A percentile compares a stretch with the other conserved stretches of the same genome.
Evolutionary conservation across 1,140 invertebrate species (phyloP).

Genomic region (Sycophila sp.): DNA sequence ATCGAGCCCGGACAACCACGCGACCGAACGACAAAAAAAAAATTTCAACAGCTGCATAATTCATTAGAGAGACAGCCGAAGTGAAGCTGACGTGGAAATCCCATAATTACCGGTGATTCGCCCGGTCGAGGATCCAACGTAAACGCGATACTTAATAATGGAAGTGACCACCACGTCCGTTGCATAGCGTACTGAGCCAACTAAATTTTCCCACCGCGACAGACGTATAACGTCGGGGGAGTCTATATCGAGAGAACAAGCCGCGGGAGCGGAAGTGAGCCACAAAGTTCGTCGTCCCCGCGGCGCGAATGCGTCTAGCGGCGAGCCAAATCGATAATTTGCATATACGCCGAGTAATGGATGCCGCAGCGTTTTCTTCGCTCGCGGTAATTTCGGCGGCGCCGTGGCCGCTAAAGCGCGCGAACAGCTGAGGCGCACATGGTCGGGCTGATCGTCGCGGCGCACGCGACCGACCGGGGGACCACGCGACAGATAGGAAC

Average conservation of each 20-base stretch:
- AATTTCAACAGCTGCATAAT: too few species aligned
- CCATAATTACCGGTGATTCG: too few species aligned
- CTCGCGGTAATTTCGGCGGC: too few species aligned
- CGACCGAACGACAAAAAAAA: too few species aligned
- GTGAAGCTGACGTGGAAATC: too few species aligned
- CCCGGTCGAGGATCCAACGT: conserved; percentile 5
- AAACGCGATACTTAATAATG: conserved; percentile 31
- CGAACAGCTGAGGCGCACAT: conserved; percentile 54
- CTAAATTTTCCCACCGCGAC: conserved; percentile 6
- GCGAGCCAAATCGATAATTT: conserved; percentile 39
- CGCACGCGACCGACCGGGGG: conserved; percentile 23
- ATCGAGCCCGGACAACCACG: too few species aligned
- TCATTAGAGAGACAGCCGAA: too few species aligned
- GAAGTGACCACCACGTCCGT: neutral
- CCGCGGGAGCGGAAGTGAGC: neutral
- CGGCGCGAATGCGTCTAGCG: conserved; percentile 9
- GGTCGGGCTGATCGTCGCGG: conserved; percentile 37
- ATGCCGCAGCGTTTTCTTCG: too few species aligned
- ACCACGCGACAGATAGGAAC: conserved; percentile 4
- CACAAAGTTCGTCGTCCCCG: conserved; percentile 37
- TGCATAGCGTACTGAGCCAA: conserved; percentile 7
- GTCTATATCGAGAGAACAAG: neutral
- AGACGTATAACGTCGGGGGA: neutral
- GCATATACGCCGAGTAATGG: conserved; percentile 9
- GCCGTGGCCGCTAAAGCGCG: conserved; percentile 32